Evolutionary conservation across 92 coral and sea anemone species (phyloP), one percentile per base, ranked within the genome.

Genomic region (Bergia sp.): DNA sequence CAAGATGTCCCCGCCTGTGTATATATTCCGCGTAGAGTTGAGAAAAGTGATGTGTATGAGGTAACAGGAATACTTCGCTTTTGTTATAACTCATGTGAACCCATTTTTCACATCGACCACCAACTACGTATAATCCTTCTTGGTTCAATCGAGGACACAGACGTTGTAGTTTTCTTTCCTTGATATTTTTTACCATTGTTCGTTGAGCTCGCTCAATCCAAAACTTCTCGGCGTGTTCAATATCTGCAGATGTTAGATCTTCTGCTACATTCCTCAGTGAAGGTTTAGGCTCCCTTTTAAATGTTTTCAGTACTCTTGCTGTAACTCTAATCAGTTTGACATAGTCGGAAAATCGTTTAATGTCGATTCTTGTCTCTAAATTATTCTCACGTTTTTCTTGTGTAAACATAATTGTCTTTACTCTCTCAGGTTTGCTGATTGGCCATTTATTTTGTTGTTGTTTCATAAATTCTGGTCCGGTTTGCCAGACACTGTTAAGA

Each of bases 321-420:
- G 92, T 89, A 9, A 92, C 92, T 81, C 92, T 90, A 0, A 92
- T 76, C 71, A 91, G 49, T 29, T 77, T 89, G 15, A 13, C 4
- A 82, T 91, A 91, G 37, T 79, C 39, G 20, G 93, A 91, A 73
- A 61, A 90, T 71, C 88, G 61, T 41, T 38, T 61, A 37, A 91
- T 82, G 45, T 91, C 88, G 65, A 89, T 89, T 73, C 79, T 76
- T 38, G 50, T 10, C 2, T 39, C 79, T 16, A 76, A 45, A 37
- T 76, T 41, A 76, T 76, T 23, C 50, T 41, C 50, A 16, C 3
- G 21, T 41, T 76, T 39, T 76, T 18, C 79, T 39, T 76, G 41
- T 39, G 79, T 41, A 38, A 41, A 2, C 50, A 76, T 76, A 39
- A 39, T 41, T 45, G 58, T 43, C n/a, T 45, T 43, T 2, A 3